Base-by-base conservation (phyloP, 2,888 invertebrate genomes). In the Ormyrus nitidulus region DNA sequence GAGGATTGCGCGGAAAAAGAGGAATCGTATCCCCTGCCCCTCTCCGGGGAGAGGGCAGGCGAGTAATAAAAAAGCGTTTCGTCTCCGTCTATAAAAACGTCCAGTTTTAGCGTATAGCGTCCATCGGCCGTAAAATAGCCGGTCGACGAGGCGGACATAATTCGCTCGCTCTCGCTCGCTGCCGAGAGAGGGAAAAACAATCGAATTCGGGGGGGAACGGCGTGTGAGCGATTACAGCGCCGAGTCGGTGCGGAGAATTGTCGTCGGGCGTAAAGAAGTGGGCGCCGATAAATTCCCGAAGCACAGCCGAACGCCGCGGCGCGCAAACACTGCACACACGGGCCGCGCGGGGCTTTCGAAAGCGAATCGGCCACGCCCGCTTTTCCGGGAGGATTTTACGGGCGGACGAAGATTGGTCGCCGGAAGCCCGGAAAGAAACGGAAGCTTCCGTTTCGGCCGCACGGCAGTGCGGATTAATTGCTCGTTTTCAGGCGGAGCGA, bases 401-500 rank as follows among this genome's bases (percentile, higher is more conserved):
- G 82, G 79, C 76, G 79, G 82, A 82, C 81, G 81, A 84, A 83
- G 83, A 85, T 85, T 85, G 82, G 83, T 83, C 83, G 83, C 74
- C 48, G 77, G 82, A 71, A 72, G 56, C 51, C 61, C 49, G 72
- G 61, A 68, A 82, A 73, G 72, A 81, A 83, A 65, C 75, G 81
- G 71, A 77, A 13, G 80, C 82, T 81, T 82, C 80, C 83, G 68
- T 83, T 81, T 83, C 82, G 80, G 3, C 64, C 82, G 82, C 81
- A 82, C 83, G 81, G 77, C 65, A 79, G 77, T 81, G 83, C 68
- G 83, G 84, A 86, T 86, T 86, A 86, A 86, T 85, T 86, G 87
- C 84, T 83, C 84, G 83, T 83, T 85, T 83, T 84, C 84, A 84
- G 83, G 83, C 82, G 34, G 34, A 34, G 34, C 1, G 34, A 1